Evolutionary conservation across 1,140 invertebrate species (phyloP), one percentile per base, ranked within the genome.

Genomic region (Eubasilissa regina): DNA sequence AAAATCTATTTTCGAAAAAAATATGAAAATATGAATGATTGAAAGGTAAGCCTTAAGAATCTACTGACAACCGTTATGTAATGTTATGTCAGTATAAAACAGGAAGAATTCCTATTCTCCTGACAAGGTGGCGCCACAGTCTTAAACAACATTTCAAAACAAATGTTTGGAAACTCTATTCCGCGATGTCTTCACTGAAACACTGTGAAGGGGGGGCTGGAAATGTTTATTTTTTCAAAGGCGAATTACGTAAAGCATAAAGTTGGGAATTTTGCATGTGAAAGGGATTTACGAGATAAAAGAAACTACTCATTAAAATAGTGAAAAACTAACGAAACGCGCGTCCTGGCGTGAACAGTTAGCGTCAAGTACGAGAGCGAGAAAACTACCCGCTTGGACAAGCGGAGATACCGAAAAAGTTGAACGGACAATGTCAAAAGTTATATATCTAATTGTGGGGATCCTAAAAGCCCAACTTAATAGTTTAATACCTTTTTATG

Each of bases 241-340:
- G 51, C 19, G 35, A 74, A 74, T 74, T 74, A 55, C 53, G 48
- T 17, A 56, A 17, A 44, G 51, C 70, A 74, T 56, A 74, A 58
- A 74, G 70, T 74, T 55, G 48, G 43, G 53, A 43, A 55, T 74
- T 74, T 74, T 15, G 70, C 70, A 74, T 74, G 35, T 55, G 70
- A 74, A 74, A 74, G 53, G 70, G 70, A 74, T 74, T 74, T 74
- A 74, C 70, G 51, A 56, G 70, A 74, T 74, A 74, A 74, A 74
- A 70, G 43, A 74, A 74, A 73, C 68, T 74, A 55, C 53, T 74
- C 70, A 74, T 74, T 74, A 74, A 73, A 74, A 74, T 74, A 58
- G 70, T 35, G 70, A 74, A 74, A 73, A 74, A 74, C 70, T 58
- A 74, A 43, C 70, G 25, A 17, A 73, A 73, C 25, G 70, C 48